These are phyloP conservation scores for Lithosia quadra DNA, from an alignment of 2,888 invertebrate species.

Conservation along the genomic window DNA sequence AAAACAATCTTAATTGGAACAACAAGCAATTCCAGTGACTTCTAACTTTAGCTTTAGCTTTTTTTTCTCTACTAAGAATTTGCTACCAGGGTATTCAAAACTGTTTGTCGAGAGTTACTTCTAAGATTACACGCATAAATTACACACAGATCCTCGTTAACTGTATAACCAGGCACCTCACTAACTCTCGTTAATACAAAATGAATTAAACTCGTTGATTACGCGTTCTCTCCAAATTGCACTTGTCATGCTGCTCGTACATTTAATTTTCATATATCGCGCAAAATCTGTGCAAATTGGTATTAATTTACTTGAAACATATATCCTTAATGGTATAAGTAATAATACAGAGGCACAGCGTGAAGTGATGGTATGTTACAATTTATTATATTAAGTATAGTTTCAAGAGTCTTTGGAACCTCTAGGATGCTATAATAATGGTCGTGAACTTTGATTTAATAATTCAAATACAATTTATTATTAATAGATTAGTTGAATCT, in stretches of 20 bases:
- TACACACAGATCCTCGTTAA: slow-evolving; percentile 3
- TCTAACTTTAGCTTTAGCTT: no score
- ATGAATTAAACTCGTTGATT: slow-evolving; percentile 77
- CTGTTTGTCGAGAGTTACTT: not conserved
- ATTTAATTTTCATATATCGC: slow-evolving; percentile 80
- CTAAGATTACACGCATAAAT: not conserved
- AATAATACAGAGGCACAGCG: slow-evolving; percentile 67
- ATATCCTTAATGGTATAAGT: slow-evolving; percentile 80
- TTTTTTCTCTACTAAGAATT: no score
- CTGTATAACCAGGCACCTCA: not conserved
- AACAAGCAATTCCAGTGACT: no score
- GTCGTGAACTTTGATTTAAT: not conserved
- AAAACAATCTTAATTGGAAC: not conserved
- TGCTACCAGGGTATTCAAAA: not conserved
- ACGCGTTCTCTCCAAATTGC: slow-evolving; percentile 74
- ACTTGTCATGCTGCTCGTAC: slow-evolving; percentile 75
- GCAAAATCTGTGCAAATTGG: slow-evolving; percentile 83
- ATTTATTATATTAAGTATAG: slow-evolving; percentile 70
- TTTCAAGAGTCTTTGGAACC: slow-evolving; percentile 61
- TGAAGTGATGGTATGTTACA: slow-evolving; percentile 68
- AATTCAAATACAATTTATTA: no score
- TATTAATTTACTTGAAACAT: slow-evolving; percentile 83
- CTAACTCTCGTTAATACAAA: slow-evolving; percentile 53
- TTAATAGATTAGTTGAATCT: no score
- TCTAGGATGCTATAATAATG: slow-evolving; percentile 42